Evolutionary conservation across 2,797 vertebrate species (phyloP).

Genomic region (Myotis findleyi): DNA sequence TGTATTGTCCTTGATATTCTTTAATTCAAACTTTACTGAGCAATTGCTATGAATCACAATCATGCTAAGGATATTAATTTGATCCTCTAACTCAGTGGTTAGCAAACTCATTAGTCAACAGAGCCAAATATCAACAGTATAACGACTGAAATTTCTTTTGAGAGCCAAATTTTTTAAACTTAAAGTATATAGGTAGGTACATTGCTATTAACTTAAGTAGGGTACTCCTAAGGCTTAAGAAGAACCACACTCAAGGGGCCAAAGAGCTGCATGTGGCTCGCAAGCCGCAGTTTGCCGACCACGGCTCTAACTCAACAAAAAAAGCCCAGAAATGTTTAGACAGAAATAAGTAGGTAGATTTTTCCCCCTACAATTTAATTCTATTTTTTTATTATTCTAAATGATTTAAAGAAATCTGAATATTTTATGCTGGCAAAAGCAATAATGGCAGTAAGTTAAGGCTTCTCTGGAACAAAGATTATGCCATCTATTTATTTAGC

Average conservation of each 20-base stretch:
- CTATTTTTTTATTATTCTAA: background rate
- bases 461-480: background rate
- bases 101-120: too few relatives aligned
- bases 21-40: background rate
- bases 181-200: too few relatives aligned
- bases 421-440: background rate
- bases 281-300: too few relatives aligned
- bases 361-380: background rate
- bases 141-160: too few relatives aligned
- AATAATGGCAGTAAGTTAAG: background rate
- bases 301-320: background rate
- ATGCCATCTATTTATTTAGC: background rate
- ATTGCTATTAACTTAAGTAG: too few relatives aligned
- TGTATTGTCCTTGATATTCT: background rate
- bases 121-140: too few relatives aligned
- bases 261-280: too few relatives aligned
- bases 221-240: too few relatives aligned
- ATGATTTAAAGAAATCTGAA: background rate
- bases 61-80: background rate
- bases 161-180: too few relatives aligned
- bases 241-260: too few relatives aligned
- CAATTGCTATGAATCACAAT: background rate
- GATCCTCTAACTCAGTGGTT: background rate
- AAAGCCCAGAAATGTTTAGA: background rate
- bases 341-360: background rate